These are phyloP conservation scores for Limnephilus auricula DNA, from an alignment of 2,888 invertebrate genomes.

Conservation along the genomic window DNA sequence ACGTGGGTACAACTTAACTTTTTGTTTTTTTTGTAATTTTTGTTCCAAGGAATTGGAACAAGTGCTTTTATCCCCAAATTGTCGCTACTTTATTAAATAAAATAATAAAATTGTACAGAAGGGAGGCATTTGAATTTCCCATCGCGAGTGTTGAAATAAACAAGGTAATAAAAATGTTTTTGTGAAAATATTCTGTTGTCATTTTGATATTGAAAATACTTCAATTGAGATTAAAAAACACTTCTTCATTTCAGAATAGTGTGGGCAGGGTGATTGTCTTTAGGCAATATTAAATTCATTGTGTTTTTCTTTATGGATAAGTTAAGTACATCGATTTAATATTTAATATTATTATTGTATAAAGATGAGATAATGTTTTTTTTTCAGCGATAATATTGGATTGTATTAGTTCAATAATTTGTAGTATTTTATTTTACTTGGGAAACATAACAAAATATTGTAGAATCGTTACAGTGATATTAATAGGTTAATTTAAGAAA, in stretches of 20 bases:
- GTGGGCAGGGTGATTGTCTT: neutral
- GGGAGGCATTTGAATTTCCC: constrained; percentile 31
- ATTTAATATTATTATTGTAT: too few species aligned
- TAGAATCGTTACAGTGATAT: too few species aligned
- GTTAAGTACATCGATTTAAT: neutral
- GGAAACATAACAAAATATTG: too few species aligned
- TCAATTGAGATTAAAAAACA: neutral
- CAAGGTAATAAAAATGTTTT: constrained; percentile 27
- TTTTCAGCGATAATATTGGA: too few species aligned
- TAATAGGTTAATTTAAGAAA: too few species aligned
- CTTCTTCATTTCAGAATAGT: neutral
- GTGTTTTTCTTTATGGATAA: neutral
- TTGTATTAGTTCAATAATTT: too few species aligned
- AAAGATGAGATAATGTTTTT: neutral
- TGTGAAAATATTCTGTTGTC: constrained; percentile 22
- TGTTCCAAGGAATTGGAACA: constrained; percentile 2
- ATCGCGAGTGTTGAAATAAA: constrained; percentile 27
- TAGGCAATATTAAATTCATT: neutral
- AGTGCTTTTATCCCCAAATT: neutral
- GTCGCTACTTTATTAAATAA: constrained; percentile 39
- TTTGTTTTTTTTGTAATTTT: constrained; percentile 2
- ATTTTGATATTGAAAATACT: constrained; percentile 15
- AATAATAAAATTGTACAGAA: constrained; percentile 11
- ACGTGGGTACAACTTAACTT: neutral
- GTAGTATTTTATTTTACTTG: too few species aligned